Evolutionary conservation across 2,888 invertebrate genomes (phyloP), one percentile per base, ranked within the genome.

Genomic region (Dolomedes plantarius): DNA sequence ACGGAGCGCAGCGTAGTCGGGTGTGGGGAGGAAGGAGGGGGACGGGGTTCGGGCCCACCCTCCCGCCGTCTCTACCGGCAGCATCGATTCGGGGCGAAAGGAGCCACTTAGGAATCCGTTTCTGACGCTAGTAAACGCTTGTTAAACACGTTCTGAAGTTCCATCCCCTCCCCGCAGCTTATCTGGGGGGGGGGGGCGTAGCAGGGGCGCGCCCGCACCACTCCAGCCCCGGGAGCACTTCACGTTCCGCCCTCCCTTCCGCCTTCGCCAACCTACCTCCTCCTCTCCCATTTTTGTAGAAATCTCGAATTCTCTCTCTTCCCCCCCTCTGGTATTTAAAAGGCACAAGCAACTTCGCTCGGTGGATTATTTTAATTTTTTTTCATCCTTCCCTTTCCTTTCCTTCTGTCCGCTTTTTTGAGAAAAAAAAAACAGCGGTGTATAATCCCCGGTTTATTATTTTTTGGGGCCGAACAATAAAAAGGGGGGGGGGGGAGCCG

Each of bases 101-200:
- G 85, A 74, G 85, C 78, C 85, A 86, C 85, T 86, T 86, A 86
- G 71, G 28, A 77, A 50, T 72, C 80, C 87, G 65, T 87, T 87
- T 73, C 80, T 78, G 87, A 82, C 87, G 87, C 87, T 76, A 87
- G 82, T 87, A 87, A 87, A 87, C 69, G 81, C 81, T 87, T 87
- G 87, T 87, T 87, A 87, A 87, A 80, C 87, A 87, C 87, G 87
- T 87, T 87, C 87, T 72, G 75, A 65, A 79, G 69, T 86, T 73
- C 28, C 73, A 69, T 76, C 67, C 46, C 79, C 11, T 46, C 23
- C 28, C 32, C 73, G 73, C 29, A 67, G 31, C 32, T 31, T 13
- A 67, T 71, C 64, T 69, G 64, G 39, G 29, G 68, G 71, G 65
- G 9, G 64, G 64, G 64, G 64, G 64, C 64, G 27, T 64, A 27